Evolutionary conservation across 2,797 vertebrate species (phyloP).

Genomic region (Denticeps clupeoides): DNA sequence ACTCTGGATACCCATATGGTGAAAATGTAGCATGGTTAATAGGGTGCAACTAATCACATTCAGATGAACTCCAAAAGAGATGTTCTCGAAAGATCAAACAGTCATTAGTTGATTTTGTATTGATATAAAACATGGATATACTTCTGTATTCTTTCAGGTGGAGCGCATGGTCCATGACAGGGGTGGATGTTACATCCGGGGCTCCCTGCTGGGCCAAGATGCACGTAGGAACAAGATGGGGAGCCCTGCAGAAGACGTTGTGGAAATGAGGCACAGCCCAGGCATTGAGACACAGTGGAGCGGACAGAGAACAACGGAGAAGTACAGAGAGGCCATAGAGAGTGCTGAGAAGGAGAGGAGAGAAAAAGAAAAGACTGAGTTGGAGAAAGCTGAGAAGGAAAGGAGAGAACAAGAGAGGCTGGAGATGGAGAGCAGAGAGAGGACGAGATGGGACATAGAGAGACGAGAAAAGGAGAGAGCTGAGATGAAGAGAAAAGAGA

Average conservation of each 20-base stretch:
- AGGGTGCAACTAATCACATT: too few species aligned
- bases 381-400: not conserved
- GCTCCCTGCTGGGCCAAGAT: slow-evolving; percentile 11
- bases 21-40: too few species aligned
- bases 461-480: not conserved
- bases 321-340: not conserved
- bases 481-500: not conserved
- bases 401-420: not conserved
- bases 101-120: too few species aligned
- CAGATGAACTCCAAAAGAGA: too few species aligned
- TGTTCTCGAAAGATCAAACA: too few species aligned
- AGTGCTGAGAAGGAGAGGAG: not conserved
- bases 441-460: not conserved
- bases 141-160: slow-evolving; percentile 37
- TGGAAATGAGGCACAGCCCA: not conserved
- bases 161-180: slow-evolving; percentile 43
- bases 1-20: too few species aligned
- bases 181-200: slow-evolving; percentile 26
- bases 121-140: too few species aligned
- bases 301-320: not conserved
- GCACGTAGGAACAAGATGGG: not conserved
- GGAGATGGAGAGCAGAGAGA: too few species aligned
- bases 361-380: slow-evolving; percentile 1
- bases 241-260: not conserved
- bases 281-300: not conserved